Evolutionary conservation across 1,140 invertebrate genomes (phyloP).

Genomic region (Oedothorax gibbosus): DNA sequence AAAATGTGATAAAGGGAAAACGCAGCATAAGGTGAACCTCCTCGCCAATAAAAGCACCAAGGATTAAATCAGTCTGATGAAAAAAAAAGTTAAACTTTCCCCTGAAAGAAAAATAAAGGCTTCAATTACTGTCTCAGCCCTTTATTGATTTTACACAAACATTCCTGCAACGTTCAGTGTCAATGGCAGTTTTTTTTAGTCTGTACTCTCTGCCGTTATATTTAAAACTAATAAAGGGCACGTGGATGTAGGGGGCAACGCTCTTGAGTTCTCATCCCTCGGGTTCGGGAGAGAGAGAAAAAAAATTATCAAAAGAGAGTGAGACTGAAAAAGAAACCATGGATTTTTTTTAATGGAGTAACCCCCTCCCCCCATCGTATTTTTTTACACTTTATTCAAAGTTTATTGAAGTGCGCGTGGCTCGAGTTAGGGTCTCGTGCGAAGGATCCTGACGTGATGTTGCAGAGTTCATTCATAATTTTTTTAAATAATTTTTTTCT

Average conservation of each 20-base stretch:
- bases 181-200: constrained; percentile 4
- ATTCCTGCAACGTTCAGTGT: constrained; percentile 34
- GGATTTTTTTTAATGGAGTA: constrained; percentile 23
- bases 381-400: constrained; percentile 53
- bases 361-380: background rate
- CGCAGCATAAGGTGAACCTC: background rate
- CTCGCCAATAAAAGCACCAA: constrained; percentile 1
- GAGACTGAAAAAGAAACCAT: constrained; percentile 5
- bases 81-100: constrained; percentile 33
- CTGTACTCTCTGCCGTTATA: constrained; percentile 32
- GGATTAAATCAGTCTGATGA: constrained; percentile 31
- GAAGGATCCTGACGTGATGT: constrained; percentile 25
- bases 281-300: constrained; percentile 13
- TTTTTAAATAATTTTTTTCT: constrained; percentile 22
- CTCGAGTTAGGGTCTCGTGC: constrained; percentile 15
- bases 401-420: constrained; percentile 45
- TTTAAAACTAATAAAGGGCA: constrained; percentile 59
- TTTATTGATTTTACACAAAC: constrained; percentile 57
- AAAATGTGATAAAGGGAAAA: background rate
- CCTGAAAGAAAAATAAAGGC: constrained; percentile 51
- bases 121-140: constrained; percentile 52
- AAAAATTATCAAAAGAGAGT: background rate
- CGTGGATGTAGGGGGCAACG: constrained; percentile 45
- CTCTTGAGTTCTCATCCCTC: constrained; percentile 33
- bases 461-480: background rate